Conservation (phyloP, 1,140 invertebrate species). For the Bombus breviceps region DNA sequence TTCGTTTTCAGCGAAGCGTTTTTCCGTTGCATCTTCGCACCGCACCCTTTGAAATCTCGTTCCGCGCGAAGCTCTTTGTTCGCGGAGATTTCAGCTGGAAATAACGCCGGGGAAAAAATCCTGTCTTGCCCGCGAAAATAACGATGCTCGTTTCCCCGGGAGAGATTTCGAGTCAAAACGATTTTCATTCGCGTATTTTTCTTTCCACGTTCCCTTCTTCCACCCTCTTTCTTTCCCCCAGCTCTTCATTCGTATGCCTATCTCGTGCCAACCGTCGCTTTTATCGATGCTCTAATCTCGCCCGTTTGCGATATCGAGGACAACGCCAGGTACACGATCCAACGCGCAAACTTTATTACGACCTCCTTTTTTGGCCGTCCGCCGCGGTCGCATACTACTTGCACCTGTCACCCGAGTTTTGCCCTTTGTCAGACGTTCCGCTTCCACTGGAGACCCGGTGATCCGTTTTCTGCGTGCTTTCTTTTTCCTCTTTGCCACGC, state of each 20-base stretch:
- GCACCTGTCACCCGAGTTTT: slow-evolving; percentile 19
- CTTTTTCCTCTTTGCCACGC: not conserved
- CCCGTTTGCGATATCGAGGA: slow-evolving; percentile 19
- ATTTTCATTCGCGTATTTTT: slow-evolving; percentile 20
- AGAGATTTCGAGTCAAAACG: not conserved
- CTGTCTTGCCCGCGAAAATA: not conserved
- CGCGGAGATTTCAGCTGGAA: slow-evolving; percentile 26
- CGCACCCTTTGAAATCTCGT: slow-evolving; percentile 34
- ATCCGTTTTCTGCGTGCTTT: not conserved
- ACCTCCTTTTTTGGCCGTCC: slow-evolving; percentile 27
- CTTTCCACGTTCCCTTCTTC: not conserved
- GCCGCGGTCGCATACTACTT: slow-evolving; percentile 2
- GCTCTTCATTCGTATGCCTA: slow-evolving; percentile 7
- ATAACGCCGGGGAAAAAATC: slow-evolving; percentile 19
- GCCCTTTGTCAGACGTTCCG: not conserved
- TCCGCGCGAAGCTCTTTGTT: slow-evolving; percentile 20
- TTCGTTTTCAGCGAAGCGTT: not conserved
- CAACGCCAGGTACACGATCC: slow-evolving; percentile 8
- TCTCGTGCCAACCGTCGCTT: slow-evolving; percentile 7
- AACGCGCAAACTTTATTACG: slow-evolving; percentile 37
- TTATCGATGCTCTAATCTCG: slow-evolving; percentile 34
- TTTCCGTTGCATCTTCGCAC: slow-evolving; percentile 7
- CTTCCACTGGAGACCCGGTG: slow-evolving; percentile 3
- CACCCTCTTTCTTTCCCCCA: not conserved
- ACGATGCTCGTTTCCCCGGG: not conserved